Conservation (phyloP, 2,797 vertebrate genomes). For the Eulemur rubriventer region DNA sequence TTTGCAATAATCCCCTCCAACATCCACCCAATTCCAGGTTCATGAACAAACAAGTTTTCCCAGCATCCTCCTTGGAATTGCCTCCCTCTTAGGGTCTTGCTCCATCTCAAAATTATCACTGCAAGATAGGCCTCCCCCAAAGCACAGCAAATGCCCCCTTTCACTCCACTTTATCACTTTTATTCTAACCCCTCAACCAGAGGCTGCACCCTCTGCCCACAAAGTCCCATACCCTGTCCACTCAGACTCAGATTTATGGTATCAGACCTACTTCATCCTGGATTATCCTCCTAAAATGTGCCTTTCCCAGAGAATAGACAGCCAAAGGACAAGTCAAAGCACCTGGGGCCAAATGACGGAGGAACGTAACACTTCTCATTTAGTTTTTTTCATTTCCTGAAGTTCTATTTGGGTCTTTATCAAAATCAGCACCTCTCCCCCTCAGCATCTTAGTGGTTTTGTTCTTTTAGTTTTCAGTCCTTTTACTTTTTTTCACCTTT, state of each 20-base stretch:
- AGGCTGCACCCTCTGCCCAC: neutral
- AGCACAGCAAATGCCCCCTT: neutral
- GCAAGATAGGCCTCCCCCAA: neutral
- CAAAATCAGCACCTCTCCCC: neutral
- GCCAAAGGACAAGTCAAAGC: neutral
- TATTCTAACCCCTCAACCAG: neutral
- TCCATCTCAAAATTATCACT: neutral
- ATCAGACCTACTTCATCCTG: neutral
- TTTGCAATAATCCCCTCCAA: neutral
- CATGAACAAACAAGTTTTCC: constrained; percentile 26
- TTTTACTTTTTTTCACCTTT: neutral
- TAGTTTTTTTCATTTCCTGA: constrained; percentile 35
- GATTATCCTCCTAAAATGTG: neutral
- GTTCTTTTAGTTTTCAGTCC: neutral
- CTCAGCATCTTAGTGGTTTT: neutral
- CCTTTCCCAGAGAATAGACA: neutral
- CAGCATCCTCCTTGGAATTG: neutral
- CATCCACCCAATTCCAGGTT: neutral
- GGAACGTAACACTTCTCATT: neutral
- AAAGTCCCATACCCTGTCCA: neutral
- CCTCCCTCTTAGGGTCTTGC: neutral
- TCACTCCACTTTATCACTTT: neutral
- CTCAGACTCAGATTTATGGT: neutral
- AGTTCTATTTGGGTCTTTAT: constrained; percentile 23
- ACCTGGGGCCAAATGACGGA: neutral